Evolutionary conservation across 92 coral and sea anemone species (phyloP).

Genomic region (Diadumene lineata): DNA sequence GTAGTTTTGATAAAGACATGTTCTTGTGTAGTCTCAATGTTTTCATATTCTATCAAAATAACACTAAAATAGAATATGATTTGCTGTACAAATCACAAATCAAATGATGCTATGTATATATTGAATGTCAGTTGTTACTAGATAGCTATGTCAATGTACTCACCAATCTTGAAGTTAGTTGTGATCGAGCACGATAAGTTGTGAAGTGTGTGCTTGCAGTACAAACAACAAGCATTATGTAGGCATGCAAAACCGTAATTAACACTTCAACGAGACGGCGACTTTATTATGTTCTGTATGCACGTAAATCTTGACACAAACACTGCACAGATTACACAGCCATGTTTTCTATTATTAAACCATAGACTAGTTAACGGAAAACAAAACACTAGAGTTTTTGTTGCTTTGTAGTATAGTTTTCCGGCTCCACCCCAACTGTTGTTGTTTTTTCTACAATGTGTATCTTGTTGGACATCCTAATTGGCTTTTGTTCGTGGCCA

Average conservation of each 20-base stretch:
- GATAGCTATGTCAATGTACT: too few species aligned
- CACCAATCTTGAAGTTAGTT: too few species aligned
- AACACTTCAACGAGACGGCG: conserved; percentile 55
- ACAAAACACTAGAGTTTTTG: not conserved
- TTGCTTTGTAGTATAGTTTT: conserved; percentile 12
- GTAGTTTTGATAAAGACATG: too few species aligned
- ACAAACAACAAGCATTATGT: not conserved
- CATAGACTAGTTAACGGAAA: not conserved
- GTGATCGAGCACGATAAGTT: too few species aligned
- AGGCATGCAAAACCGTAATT: conserved; percentile 25
- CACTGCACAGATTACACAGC: not conserved
- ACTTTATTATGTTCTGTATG: too few species aligned
- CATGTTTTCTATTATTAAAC: not conserved
- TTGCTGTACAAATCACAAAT: too few species aligned
- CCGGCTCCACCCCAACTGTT: conserved; percentile 23
- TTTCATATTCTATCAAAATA: too few species aligned
- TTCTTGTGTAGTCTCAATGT: too few species aligned
- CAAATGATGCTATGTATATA: too few species aligned
- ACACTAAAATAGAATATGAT: too few species aligned
- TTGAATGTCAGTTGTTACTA: too few species aligned
- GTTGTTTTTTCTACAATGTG: not conserved
- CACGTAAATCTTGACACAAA: not conserved
- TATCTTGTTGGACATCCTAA: not conserved
- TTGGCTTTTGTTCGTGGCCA: conserved; percentile 1
- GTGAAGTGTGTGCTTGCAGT: not conserved